Evolutionary conservation across 2,888 invertebrate species (phyloP).

Genomic region (Drosophila helvetica): DNA sequence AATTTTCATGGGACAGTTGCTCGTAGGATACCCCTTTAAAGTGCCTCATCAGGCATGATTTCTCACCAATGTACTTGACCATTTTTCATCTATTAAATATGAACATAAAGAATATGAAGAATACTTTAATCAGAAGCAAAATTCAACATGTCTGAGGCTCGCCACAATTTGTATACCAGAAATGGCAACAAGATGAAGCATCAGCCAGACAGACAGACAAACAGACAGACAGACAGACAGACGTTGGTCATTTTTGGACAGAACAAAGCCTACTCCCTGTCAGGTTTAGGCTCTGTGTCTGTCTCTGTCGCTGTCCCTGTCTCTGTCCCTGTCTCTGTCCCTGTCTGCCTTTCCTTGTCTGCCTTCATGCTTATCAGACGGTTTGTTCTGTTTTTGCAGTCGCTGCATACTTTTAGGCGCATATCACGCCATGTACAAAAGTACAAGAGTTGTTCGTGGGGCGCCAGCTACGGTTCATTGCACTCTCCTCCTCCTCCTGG

Average conservation of each 20-base stretch:
- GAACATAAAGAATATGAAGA: too few relatives aligned
- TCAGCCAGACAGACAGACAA: neutral
- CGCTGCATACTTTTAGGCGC: slow-evolving; percentile 61
- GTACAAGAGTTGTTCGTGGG: slow-evolving; percentile 52
- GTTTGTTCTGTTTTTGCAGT: slow-evolving; percentile 35
- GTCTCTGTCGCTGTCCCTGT: slow-evolving; percentile 8
- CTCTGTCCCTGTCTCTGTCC: neutral
- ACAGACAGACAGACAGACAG: slow-evolving; percentile 4
- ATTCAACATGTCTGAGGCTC: neutral
- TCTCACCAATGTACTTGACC: too few relatives aligned
- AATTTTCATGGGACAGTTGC: too few relatives aligned
- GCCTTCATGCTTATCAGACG: slow-evolving; percentile 52
- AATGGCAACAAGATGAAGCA: neutral
- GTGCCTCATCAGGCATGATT: too few relatives aligned
- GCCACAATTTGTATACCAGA: neutral
- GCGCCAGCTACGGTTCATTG: slow-evolving; percentile 60
- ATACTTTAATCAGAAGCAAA: neutral
- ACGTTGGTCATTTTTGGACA: slow-evolving; percentile 27
- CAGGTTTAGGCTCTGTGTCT: slow-evolving; percentile 26
- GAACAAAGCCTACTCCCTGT: slow-evolving; percentile 20
- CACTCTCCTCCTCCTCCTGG: slow-evolving; percentile 33
- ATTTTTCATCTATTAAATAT: too few relatives aligned
- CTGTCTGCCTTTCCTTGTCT: slow-evolving; percentile 13
- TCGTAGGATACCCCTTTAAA: too few relatives aligned
- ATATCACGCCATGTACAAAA: slow-evolving; percentile 55